Base-by-base conservation (phyloP, 2,113 vertebrate genomes). In the Lasiurus cinereus region DNA sequence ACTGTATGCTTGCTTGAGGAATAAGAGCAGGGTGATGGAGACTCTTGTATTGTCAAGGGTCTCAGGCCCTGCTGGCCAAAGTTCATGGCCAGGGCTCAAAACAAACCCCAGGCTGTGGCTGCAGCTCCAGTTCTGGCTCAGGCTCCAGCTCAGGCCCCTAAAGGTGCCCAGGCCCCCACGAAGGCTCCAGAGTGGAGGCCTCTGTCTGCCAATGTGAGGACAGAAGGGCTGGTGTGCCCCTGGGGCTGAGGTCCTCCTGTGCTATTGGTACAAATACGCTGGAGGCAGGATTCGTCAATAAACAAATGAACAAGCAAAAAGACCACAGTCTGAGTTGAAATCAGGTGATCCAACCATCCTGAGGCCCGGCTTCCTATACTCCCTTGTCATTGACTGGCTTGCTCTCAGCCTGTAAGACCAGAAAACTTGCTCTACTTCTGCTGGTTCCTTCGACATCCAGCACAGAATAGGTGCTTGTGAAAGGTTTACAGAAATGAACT, bases 1-100 rank as follows among this genome's bases (percentile, higher is more conserved):
- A 82, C 24, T 8, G 12, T 62, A n/a, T 29, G 15, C 69, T 93
- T 88, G 77, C 50, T 91, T 67, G 67, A 74, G 16, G 69, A 91
- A 22, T n/a, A 69, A 50, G 27, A 33, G 22, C 59, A 72, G 82
- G 39, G 76, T 39, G 2, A 3, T 27, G 22, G 80, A 83, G 48
- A 79, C 70, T 12, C 3, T 22, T 62, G 22, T 10, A 27, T 62
- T 21, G 56, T 29, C 29, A n/a, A 52, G 48, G 48, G 74, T n/a
- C 74, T 52, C 74, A n/a, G 74, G 74, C 74, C n/a, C 74, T n/a
- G 46, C 46, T 10, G 5, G 16, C 29, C 74, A 21, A 76, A 77
- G 74, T 12, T 9, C 48, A 50, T n/a, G 29, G 29, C 73, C 29
- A n/a, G 74, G 48, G 74, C 48, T 50, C 46, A 50, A 31, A 50